Base-by-base conservation (phyloP, 2,888 invertebrate genomes). In the Eilema sororculum region DNA sequence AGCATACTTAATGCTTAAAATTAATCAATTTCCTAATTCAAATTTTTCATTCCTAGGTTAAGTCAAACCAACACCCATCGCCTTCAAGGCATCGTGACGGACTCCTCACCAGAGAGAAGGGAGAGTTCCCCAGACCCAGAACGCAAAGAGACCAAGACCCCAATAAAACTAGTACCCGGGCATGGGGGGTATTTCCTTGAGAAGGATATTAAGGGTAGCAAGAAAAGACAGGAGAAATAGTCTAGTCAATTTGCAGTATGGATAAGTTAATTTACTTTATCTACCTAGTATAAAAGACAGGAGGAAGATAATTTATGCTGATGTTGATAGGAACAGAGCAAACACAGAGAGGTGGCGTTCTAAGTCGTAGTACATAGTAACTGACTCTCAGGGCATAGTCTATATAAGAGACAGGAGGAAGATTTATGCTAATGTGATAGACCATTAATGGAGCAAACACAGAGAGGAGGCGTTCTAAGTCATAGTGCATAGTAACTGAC, bases 1-100 rank as follows among this genome's bases (percentile, higher is more conserved):
- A n/a, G n/a, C n/a, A n/a, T n/a, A n/a, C n/a, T n/a, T n/a, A n/a
- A n/a, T n/a, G n/a, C n/a, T n/a, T n/a, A n/a, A n/a, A n/a, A n/a
- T n/a, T n/a, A n/a, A n/a, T n/a, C 28, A 28, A 4, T 28, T 28
- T 1, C 22, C 24, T 52, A 4, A 52, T 41, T 37, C 0, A 37
- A 22, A 10, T 13, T 52, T 52, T 52, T 10, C 5, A 30, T 63
- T 59, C 25, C 37, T 84, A 95, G 94, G 72, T 81, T 94, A 20
- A 94, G 94, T 65, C 94, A 94, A 83, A 91, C 89, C 6, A 94
- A 93, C 84, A 89, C 91, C 0, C 91, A 92, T 37, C 91, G 93
- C 13, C 89, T 95, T 0, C 95, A 95, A 85, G 95, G 94, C 25
- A 94, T 94, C 64, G 82, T 93, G n/a, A 86, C 90, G 0, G 90